Evolutionary conservation across 1,140 invertebrate genomes (phyloP), one percentile per base, ranked within the genome.

Genomic region (Zaprionus nigranus): DNA sequence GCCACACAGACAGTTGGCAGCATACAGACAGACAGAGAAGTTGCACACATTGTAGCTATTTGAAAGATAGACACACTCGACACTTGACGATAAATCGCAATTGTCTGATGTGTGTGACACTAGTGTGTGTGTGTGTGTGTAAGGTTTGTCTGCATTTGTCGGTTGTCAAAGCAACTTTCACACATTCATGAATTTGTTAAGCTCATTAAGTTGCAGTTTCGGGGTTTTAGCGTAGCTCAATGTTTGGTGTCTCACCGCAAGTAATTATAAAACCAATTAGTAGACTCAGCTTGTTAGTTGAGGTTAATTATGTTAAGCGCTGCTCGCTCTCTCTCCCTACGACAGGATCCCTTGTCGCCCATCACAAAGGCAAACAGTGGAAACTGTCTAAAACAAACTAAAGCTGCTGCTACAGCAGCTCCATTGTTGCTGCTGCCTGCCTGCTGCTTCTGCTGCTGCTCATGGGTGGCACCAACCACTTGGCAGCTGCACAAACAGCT

Each of bases 231-330:
- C 85, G 75, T 63, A 85, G 85, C 84, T 88, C 78, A 90, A 82
- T 90, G 85, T 90, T 90, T 90, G 85, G 73, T 82, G 81, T 85
- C 85, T 90, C 79, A 86, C 85, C 85, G 86, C 85, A 90, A 90
- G 85, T 90, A 90, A 90, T 90, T 90, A 90, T 90, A 90, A 90
- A 90, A 90, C 85, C 85, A 90, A 90, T 90, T 90, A 90, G 85
- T 90, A 85, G 85, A 90, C 85, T 90, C 85, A 78, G 85, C 85
- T 90, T 90, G 85, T 90, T 90, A 90, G 85, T 90, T 90, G 86
- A 90, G 85, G 85, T 90, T 90, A 90, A 90, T 90, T 90, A 90
- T 85, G 85, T 90, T 90, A 90, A 90, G 86, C 86, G 80, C 57
- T 63, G 53, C 20, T 28, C 65, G 9, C 38, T 17, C 28, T 51